Conservation (phyloP, 2,113 vertebrate genomes). For the Galbula dea region DNA sequence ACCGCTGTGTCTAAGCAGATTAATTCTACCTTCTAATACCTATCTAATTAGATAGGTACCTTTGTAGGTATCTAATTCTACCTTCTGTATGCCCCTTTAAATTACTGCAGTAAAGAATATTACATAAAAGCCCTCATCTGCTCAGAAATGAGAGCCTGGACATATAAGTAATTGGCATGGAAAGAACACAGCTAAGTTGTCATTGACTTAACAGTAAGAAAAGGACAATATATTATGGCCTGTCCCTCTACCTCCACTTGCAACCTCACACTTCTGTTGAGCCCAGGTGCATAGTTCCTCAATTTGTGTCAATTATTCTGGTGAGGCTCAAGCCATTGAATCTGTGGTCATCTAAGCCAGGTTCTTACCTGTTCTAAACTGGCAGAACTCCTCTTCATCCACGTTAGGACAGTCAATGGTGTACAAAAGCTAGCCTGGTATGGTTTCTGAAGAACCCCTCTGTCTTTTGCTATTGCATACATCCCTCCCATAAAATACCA, state of each 20-base stretch:
- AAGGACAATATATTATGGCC: not conserved
- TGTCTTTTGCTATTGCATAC: not conserved
- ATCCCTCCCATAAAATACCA: not conserved
- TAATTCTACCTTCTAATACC: too few relatives aligned
- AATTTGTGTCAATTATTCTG: not conserved
- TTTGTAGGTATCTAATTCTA: not conserved
- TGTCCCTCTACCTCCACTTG: not conserved
- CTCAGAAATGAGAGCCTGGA: not conserved
- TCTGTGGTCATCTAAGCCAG: not conserved
- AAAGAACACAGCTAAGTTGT: not conserved
- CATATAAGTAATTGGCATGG: not conserved
- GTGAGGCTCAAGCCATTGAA: not conserved
- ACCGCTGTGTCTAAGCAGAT: not conserved
- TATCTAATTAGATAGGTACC: too few relatives aligned
- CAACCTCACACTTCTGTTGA: not conserved
- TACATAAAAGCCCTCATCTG: not conserved
- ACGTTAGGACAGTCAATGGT: not conserved
- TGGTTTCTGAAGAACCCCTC: not conserved
- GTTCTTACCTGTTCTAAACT: not conserved
- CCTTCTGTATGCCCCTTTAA: not conserved
- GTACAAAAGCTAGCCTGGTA: rapidly evolving
- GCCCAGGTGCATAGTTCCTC: not conserved
- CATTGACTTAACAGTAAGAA: not conserved
- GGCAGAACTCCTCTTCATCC: not conserved
- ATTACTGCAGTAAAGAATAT: not conserved